Conservation (phyloP, 2,797 vertebrate genomes). For the Thamnophis elegans region DNA sequence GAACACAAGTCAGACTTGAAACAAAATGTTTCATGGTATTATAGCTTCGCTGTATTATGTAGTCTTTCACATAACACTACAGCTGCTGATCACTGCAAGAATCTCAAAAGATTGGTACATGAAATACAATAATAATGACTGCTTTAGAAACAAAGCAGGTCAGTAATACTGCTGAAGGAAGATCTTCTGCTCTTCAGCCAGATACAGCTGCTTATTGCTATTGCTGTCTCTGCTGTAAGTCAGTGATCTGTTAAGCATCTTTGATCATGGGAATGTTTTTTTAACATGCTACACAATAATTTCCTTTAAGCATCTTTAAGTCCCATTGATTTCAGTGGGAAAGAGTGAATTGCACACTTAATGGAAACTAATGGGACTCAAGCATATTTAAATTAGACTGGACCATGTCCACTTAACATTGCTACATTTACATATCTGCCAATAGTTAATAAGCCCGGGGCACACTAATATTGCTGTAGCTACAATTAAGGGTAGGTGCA, state of each 20-base stretch:
- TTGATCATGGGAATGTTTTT: not conserved
- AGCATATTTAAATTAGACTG: not conserved
- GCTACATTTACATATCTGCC: not conserved
- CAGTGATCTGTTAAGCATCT: not conserved
- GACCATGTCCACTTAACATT: not conserved
- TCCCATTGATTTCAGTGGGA: not conserved
- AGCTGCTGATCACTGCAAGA: not conserved
- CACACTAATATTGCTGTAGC: not conserved
- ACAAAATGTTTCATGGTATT: not conserved
- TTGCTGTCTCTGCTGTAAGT: not conserved
- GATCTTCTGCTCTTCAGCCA: not conserved
- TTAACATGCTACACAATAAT: not conserved
- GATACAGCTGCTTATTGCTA: not conserved
- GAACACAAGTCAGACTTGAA: not conserved
- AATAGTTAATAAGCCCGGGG: not conserved
- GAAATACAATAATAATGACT: not conserved
- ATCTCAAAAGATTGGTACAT: not conserved
- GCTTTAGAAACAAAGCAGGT: too few relatives aligned
- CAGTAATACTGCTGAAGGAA: not conserved
- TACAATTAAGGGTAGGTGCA: not conserved
- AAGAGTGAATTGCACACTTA: not conserved
- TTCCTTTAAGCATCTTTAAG: not conserved
- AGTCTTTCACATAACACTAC: not conserved
- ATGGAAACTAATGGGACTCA: not conserved
- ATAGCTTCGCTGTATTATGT: not conserved